These are phyloP conservation scores for Nephrocerus scutellatus DNA, from an alignment of 2,888 invertebrate species.

Conservation along the genomic window DNA sequence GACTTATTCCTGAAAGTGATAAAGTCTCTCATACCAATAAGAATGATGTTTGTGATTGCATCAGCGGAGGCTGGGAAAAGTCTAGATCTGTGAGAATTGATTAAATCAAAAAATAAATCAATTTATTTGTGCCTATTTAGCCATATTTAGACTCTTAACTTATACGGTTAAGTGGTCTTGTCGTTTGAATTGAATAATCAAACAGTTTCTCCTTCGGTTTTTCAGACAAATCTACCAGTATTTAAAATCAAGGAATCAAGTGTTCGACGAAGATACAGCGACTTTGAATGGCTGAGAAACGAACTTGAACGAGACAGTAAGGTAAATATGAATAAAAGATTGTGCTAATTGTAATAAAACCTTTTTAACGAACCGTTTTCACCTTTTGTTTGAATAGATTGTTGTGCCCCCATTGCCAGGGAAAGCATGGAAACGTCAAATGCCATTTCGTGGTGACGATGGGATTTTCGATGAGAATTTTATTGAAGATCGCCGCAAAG, in stretches of 20 bases:
- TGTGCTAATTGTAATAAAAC: not conserved
- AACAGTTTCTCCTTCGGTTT: too few relatives aligned
- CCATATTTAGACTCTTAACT: too few relatives aligned
- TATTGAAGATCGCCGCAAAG: slow-evolving; percentile 97
- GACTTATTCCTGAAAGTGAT: too few relatives aligned
- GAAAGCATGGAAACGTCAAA: slow-evolving; percentile 96
- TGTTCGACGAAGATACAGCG: slow-evolving; percentile 95
- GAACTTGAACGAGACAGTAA: slow-evolving; percentile 99
- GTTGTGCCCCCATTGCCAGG: slow-evolving; percentile 97
- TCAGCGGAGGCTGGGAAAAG: too few relatives aligned
- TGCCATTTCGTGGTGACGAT: slow-evolving; percentile 97
- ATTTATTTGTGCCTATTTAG: too few relatives aligned
- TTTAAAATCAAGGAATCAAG: slow-evolving; percentile 99
- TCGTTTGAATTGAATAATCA: too few relatives aligned
- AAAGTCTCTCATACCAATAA: too few relatives aligned
- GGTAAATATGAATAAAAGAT: slow-evolving; percentile 51
- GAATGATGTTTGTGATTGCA: too few relatives aligned
- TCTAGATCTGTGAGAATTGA: too few relatives aligned
- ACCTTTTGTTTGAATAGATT: slow-evolving; percentile 66
- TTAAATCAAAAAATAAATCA: too few relatives aligned
- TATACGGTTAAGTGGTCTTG: too few relatives aligned
- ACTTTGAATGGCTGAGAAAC: slow-evolving; percentile 99
- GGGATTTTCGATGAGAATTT: slow-evolving; percentile 99
- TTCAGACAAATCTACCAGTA: slow-evolving; percentile 97
- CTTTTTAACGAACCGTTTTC: not conserved